A percentile compares a stretch with the other conserved stretches of the same genome.
Evolutionary conservation across 2,888 invertebrate genomes (phyloP).

Genomic region (Heliconius sara): DNA sequence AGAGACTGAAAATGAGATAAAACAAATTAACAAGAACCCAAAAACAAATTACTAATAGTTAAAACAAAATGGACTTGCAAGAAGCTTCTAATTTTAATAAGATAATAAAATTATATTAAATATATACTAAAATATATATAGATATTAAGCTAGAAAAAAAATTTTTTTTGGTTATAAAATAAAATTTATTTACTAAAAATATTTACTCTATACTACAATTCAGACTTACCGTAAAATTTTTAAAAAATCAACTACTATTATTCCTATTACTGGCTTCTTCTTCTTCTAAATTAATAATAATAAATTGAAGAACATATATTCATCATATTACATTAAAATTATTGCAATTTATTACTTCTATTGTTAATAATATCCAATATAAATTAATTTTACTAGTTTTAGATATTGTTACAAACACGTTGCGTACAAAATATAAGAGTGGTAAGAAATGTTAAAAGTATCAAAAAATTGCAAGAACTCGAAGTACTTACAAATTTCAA

Average conservation of each 20-base stretch:
- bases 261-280: conserved; percentile 17
- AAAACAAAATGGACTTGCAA: neutral
- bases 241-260: conserved; percentile 5
- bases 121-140: neutral
- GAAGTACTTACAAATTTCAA: neutral
- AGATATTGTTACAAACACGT: neutral
- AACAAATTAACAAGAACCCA: neutral
- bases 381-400: neutral
- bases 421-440: neutral
- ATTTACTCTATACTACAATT: conserved; percentile 6
- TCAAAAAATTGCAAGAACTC: neutral
- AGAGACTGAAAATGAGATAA: too few species aligned
- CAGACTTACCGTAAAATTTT: conserved; percentile 8
- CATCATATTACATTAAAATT: too few species aligned
- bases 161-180: neutral
- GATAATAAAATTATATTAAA: too few species aligned
- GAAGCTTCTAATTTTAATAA: neutral
- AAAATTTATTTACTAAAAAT: neutral
- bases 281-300: conserved; percentile 7
- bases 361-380: neutral
- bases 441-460: neutral
- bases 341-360: neutral
- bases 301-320: neutral
- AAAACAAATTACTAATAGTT: neutral
- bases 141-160: neutral